Evolutionary conservation across 2,113 vertebrate genomes (phyloP), one percentile per base, ranked within the genome.

Genomic region (Aplodontia rufa): DNA sequence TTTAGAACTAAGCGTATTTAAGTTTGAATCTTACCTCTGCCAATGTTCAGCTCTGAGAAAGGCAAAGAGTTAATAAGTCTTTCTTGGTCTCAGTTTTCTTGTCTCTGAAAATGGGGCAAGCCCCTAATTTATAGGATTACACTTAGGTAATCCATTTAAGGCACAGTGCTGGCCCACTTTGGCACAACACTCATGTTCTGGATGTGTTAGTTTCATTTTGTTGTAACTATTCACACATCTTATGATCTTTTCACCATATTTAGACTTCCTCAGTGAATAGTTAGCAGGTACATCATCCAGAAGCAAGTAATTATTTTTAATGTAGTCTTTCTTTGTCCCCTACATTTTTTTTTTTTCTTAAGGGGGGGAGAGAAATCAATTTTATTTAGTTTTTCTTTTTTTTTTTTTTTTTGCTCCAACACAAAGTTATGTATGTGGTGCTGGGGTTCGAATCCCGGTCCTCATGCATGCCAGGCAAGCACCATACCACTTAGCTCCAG

Each of bases 41-140:
- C 32, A 40, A 35, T 20, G n/a, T 84, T 90, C 85, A 74, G 28
- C 37, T 89, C 35, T 74, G 53, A 92, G 37, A 82, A 42, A 72
- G 89, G n/a, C 8, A 5, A 16, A 16, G 68, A 47, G 17, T 92
- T 76, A 71, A 71, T 76, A 90, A 90, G 10, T 5, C 24, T 95
- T 83, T 94, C 47, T 64, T 19, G 72, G 16, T 94, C 47, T 68
- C 60, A 10, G 35, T 94, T 86, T 89, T 83, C 55, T 92, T 47
- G 2, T 87, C 68, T 91, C 45, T 78, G 40, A 90, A 87, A 55
- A 37, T 32, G 12, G 40, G 16, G 74, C 11, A 69, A 40, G 24
- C 32, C 86, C 26, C 17, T 62, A 20, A 76, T 87, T 40, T 60
- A 9, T 22, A 82, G 17, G 45, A 32, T 4, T 20, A 13, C 32